Evolutionary conservation across 2,113 vertebrate species (phyloP), one percentile per base, ranked within the genome.

Genomic region (Elgaria multicarinata): DNA sequence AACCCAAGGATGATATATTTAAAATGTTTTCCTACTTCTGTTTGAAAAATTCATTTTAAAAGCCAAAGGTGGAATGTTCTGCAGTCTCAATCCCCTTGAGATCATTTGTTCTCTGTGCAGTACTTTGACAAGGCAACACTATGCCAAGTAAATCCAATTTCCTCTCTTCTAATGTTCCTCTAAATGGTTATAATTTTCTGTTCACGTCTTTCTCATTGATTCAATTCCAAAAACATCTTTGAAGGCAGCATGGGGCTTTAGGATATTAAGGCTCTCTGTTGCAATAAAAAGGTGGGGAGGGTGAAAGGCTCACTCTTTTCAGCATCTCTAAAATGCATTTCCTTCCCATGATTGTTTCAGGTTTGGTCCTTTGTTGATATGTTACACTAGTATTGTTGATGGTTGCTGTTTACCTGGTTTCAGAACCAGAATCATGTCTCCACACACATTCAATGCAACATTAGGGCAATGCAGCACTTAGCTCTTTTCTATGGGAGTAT

Each of bases 71-170:
- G 74, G 90, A 95, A 94, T 80, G 62, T 91, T 95, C 89, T 90
- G 3, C 86, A 92, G 62, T 81, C 36, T 67, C n/a, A 93, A 16
- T 88, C 62, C 93, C 87, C 92, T 83, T 79, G 89, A 94, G 84
- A 62, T 87, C 55, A 75, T 91, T 94, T 96, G 72, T 95, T 92
- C 83, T 93, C 66, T 92, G 90, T 91, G 16, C 75, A 90, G 71
- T 87, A 91, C 90, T 91, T 80, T 93, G 93, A 95, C 83, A 94
- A 94, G 83, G 39, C 89, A 95, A 86, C 72, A 76, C 87, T 91
- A 80, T 93, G 81, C 85, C 90, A 92, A 95, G 86, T 76, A 96
- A 97, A 96, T 91, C 80, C 94, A 95, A 96, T 95, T 95, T 97
- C 87, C 78, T 93, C 87, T 90, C n/a, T 89, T 95, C 76, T 88